These are phyloP conservation scores for Drosophila monieri DNA, from an alignment of 2,888 invertebrate genomes.

Conservation along the genomic window DNA sequence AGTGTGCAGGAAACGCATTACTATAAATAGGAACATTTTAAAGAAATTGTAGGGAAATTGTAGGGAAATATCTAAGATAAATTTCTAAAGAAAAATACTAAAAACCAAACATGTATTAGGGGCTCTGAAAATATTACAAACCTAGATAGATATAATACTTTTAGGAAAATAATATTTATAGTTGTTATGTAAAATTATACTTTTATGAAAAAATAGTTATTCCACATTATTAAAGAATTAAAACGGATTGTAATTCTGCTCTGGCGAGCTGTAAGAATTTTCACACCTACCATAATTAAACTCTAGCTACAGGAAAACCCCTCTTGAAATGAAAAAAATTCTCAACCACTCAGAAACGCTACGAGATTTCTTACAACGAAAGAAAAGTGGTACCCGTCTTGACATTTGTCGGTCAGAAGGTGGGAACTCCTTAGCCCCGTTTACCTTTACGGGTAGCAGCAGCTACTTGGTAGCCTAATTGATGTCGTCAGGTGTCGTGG, in stretches of 20 bases:
- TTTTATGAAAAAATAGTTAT: too few species aligned
- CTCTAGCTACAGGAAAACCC: neutral
- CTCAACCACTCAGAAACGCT: neutral
- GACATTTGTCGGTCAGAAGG: constrained; percentile 36
- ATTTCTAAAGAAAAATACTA: too few species aligned
- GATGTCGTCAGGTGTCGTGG: constrained; percentile 40
- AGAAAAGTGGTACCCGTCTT: constrained; percentile 16
- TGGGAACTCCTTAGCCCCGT: constrained; percentile 1
- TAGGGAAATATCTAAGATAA: neutral
- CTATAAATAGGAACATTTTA: constrained; percentile 11
- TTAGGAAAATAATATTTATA: too few species aligned
- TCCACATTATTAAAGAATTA: too few species aligned
- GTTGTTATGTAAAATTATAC: too few species aligned
- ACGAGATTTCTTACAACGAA: neutral
- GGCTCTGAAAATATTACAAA: too few species aligned
- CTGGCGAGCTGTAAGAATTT: neutral
- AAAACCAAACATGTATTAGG: too few species aligned
- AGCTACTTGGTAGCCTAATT: constrained; percentile 26
- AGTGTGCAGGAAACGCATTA: constrained; percentile 9
- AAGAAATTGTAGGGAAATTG: neutral
- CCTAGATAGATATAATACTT: too few species aligned
- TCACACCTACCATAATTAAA: neutral
- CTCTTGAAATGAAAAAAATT: neutral
- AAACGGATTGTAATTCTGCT: neutral
- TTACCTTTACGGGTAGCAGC: neutral